These are phyloP conservation scores for Spea multiplicata DNA, from an alignment of 2,113 vertebrate genomes.

Conservation along the genomic window DNA sequence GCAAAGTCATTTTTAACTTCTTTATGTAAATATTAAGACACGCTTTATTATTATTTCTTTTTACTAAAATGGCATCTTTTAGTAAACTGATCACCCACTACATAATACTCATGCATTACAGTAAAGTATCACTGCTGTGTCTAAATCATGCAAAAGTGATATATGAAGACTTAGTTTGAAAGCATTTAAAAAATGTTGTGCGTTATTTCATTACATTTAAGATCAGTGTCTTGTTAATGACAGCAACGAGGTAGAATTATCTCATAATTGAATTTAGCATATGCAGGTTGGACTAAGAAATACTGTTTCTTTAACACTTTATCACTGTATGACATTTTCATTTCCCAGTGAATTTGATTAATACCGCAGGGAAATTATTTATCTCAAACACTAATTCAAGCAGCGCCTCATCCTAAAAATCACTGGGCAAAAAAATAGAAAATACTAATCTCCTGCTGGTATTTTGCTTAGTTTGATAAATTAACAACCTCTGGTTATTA, in stretches of 20 bases:
- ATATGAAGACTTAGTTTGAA: background rate
- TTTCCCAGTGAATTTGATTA: slow-evolving; percentile 67
- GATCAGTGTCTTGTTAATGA: slow-evolving; percentile 30
- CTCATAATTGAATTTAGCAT: slow-evolving; percentile 55
- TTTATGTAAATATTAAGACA: too few relatives aligned
- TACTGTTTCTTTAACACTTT: slow-evolving; percentile 66
- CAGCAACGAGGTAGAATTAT: slow-evolving; percentile 42
- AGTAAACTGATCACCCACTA: too few relatives aligned
- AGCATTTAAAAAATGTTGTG: background rate
- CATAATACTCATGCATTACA: too few relatives aligned
- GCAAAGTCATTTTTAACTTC: too few relatives aligned
- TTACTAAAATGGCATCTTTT: too few relatives aligned
- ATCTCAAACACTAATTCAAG: slow-evolving; percentile 65
- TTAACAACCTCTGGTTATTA: slow-evolving; percentile 63
- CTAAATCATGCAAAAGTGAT: background rate
- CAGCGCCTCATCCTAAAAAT: slow-evolving; percentile 59
- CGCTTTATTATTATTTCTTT: too few relatives aligned
- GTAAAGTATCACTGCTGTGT: too few relatives aligned
- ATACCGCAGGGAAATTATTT: slow-evolving; percentile 67
- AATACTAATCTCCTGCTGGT: slow-evolving; percentile 59
- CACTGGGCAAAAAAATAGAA: slow-evolving; percentile 48
- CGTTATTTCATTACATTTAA: slow-evolving; percentile 23
- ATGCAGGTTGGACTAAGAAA: slow-evolving; percentile 57
- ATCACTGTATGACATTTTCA: slow-evolving; percentile 69
- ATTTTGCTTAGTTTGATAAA: slow-evolving; percentile 58